A percentile compares a stretch with the other conserved stretches of the same genome.
These are phyloP conservation scores for Sminthurinus signatus DNA, from an alignment of 1,140 invertebrate genomes.

Conservation along the genomic window DNA sequence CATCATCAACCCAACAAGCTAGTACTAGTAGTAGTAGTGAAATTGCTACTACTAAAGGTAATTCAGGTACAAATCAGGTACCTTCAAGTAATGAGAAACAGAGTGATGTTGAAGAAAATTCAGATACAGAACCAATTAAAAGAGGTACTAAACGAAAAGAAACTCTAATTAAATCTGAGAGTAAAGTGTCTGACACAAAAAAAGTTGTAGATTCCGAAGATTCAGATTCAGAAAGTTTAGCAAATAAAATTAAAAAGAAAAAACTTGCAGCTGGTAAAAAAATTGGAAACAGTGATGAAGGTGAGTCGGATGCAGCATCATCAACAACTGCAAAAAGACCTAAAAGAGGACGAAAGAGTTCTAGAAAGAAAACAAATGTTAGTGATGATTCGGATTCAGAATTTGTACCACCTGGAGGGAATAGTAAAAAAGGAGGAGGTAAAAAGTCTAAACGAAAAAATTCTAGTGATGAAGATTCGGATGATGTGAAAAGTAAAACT, in stretches of 20 bases:
- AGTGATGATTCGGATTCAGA: too few relatives aligned
- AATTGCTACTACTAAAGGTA: too few relatives aligned
- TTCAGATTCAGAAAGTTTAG: constrained; percentile 4
- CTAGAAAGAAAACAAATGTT: background rate
- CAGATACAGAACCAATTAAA: background rate
- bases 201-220: background rate
- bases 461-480: constrained; percentile 2
- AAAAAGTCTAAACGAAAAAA: too few relatives aligned
- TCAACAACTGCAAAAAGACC: background rate
- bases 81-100: too few relatives aligned
- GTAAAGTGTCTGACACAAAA: background rate
- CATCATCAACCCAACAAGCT: too few relatives aligned
- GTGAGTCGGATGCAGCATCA: background rate
- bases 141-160: background rate
- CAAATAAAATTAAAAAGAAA: background rate
- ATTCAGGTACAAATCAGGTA: too few relatives aligned
- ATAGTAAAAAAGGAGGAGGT: too few relatives aligned
- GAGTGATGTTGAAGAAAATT: background rate
- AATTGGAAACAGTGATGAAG: background rate
- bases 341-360: background rate
- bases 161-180: background rate
- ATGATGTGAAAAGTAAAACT: background rate
- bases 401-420: too few relatives aligned
- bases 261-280: background rate
- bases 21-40: too few relatives aligned